Evolutionary conservation across 2,797 vertebrate genomes (phyloP), one percentile per base, ranked within the genome.

Genomic region (Eurystomus glaucurus): DNA sequence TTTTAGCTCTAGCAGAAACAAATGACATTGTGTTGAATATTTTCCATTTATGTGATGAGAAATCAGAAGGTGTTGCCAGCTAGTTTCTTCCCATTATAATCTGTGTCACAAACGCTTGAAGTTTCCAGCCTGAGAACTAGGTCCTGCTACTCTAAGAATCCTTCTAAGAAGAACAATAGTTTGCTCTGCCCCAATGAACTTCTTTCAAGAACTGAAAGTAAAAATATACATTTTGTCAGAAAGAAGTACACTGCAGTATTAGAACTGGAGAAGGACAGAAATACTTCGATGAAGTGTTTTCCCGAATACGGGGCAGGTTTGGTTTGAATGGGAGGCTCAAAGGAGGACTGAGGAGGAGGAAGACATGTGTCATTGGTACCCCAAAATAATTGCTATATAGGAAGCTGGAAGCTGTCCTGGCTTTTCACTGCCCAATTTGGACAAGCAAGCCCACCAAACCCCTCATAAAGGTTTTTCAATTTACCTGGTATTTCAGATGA

Each of bases 41-140:
- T 89, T 95, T 92, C 86, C 84, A 68, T 64, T 80, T 84, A 48
- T 89, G 91, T 93, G 43, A 68, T 82, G 68, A 92, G 66, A 85
- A 95, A 85, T 85, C 68, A 89, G 58, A 85, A 78, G 71, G 48
- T 6, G 0, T 70, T 78, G 12, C 41, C 78, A 92, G n/a, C 33
- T 66, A 77, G 55, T 26, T 83, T 45, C 57, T 97, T 90, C 62
- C 50, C 11, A 0, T 82, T 93, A 72, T 25, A 41, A 61, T 71
- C 84, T 61, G 16, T 88, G 60, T n/a, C 6, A 1, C 37, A 96
- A 90, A 51, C 45, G 58, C 41, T 83, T 65, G 39, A 82, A 78
- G 68, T 46, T 89, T 21, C n/a, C 68, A 69, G 41, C 39, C 68
- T n/a, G 78, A 88, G 35, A 92, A 91, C 93, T 81, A 75, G 57